Base-by-base conservation (phyloP, 2,888 invertebrate genomes). In the Heliconius sara region DNA sequence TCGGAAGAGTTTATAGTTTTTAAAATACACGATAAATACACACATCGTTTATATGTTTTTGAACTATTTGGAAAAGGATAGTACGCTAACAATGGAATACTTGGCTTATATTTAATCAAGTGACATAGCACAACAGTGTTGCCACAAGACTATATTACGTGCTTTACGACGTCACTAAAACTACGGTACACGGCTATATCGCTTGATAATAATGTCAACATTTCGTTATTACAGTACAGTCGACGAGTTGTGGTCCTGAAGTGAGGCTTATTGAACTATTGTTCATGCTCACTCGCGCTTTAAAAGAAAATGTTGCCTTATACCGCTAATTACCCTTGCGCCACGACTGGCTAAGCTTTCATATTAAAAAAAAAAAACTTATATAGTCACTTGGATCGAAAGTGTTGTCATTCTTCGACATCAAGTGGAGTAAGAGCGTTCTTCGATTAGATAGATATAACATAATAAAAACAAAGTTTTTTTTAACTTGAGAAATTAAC, bases 111-210 rank as follows among this genome's bases (percentile, higher is more conserved):
- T 72, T 57, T 57, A 72, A 72, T 34, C n/a, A 57, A 57, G 72
- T 57, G 22, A 72, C 30, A n/a, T 52, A 72, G 57, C 52, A 30
- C 12, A 76, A 79, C 79, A 81, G 68, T 63, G 74, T 79, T 74
- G 77, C 76, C 70, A 77, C 68, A 70, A 79, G 77, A 66, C 74
- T 47, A 65, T 71, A 79, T 79, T 77, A 77, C 65, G 68, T 77
- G 70, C 74, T 81, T 79, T 79, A 79, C 74, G 75, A 72, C 27
- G 72, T 72, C 22, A 72, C 52, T 72, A 57, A 57, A 72, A 72
- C 72, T 52, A 57, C 52, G 27, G 57, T 22, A 30, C 57, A 27
- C 47, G 27, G 19, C 47, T 16, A 3, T 10, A 72, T 57, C 30
- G 72, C 47, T 57, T 57, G 57, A 76, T 76, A 68, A 63, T 74